Evolutionary conservation across 1,140 invertebrate species (phyloP).

Genomic region (Brachionus paranguensis): DNA sequence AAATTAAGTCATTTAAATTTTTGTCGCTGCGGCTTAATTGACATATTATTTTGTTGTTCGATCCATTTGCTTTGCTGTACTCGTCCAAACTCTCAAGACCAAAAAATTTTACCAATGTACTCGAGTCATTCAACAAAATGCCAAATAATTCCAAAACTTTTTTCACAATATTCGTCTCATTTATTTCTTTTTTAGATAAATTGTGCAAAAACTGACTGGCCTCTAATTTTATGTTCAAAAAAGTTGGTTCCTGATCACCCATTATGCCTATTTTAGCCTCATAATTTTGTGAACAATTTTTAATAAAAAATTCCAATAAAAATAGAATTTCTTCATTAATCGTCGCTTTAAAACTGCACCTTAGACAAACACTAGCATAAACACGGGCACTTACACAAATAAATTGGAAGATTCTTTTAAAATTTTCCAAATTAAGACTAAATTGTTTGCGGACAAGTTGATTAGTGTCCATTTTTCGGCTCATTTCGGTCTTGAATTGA

Average conservation of each 20-base stretch:
- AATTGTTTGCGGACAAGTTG: not conserved
- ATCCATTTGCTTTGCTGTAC: constrained; percentile 8
- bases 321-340: not conserved
- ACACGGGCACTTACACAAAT: not conserved
- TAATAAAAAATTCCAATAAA: constrained; percentile 4
- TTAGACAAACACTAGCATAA: not conserved
- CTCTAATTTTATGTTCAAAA: constrained; percentile 16
- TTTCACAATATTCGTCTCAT: not conserved
- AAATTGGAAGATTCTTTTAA: constrained; percentile 8
- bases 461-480: not conserved
- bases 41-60: constrained; percentile 19
- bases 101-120: not conserved
- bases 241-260: not conserved
- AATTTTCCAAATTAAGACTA: constrained; percentile 8
- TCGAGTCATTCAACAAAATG: not conserved
- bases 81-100: not conserved
- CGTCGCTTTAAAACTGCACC: not conserved
- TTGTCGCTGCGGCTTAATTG: not conserved
- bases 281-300: not conserved
- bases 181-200: constrained; percentile 14
- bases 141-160: not conserved
- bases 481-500: not conserved
- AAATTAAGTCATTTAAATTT: not conserved
- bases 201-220: not conserved
- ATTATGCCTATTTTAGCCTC: not conserved